Evolutionary conservation across 2,888 invertebrate genomes (phyloP).

Genomic region (Capitulum mitella): DNA sequence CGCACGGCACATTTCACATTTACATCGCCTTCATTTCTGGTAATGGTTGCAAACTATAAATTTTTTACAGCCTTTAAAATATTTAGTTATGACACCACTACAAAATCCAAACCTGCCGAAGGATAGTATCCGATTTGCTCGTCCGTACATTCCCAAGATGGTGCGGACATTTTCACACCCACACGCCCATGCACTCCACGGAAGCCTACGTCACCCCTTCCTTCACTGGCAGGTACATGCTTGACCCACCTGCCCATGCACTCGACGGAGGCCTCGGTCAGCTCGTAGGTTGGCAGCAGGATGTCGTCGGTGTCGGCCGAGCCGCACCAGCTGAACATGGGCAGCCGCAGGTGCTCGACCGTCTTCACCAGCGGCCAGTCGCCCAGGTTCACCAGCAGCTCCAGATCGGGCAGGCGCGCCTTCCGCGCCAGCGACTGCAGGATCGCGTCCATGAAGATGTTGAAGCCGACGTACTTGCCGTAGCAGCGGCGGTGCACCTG

Average conservation of each 20-base stretch:
- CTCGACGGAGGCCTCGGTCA: conserved; percentile 84
- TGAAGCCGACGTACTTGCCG: conserved; percentile 91
- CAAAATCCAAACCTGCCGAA: too few species aligned
- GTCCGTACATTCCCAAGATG: too few species aligned
- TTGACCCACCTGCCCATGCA: conserved; percentile 91
- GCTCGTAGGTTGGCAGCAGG: conserved; percentile 88
- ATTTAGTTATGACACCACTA: too few species aligned
- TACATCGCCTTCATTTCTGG: too few species aligned
- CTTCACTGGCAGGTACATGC: too few species aligned
- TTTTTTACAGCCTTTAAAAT: too few species aligned
- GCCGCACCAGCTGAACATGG: conserved; percentile 95
- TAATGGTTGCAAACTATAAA: too few species aligned
- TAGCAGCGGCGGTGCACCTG: conserved; percentile 76
- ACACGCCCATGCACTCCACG: too few species aligned
- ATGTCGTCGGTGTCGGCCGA: conserved; percentile 78
- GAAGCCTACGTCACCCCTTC: too few species aligned
- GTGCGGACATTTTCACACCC: too few species aligned
- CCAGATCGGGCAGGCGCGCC: conserved; percentile 72
- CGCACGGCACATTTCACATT: too few species aligned
- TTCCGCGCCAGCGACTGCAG: conserved; percentile 73
- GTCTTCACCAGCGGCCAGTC: conserved; percentile 76
- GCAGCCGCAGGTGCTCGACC: conserved; percentile 52
- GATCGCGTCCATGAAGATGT: conserved; percentile 87
- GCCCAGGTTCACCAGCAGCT: conserved; percentile 85
- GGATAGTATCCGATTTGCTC: too few species aligned